A percentile compares a stretch with the other conserved stretches of the same genome.
Evolutionary conservation across 2,888 invertebrate genomes (phyloP).

Genomic region (Pomacea canaliculata): DNA sequence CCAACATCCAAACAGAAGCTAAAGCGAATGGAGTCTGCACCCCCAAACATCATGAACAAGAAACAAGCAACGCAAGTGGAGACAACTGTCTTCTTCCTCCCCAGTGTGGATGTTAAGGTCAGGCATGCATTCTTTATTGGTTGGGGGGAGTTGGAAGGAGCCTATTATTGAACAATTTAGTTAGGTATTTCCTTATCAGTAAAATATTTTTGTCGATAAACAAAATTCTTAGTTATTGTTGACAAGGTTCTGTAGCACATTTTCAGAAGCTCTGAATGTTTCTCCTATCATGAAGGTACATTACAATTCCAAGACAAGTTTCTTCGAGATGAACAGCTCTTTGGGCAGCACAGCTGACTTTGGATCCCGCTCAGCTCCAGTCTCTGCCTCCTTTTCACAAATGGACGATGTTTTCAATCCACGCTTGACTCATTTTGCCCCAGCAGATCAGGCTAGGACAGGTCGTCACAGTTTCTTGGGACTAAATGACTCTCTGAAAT

Average conservation of each 20-base stretch:
- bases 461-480: not conserved
- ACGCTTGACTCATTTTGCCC: not conserved
- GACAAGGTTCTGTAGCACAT: too few species aligned
- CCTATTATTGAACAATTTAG: too few species aligned
- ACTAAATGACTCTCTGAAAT: not conserved
- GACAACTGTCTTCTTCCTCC: constrained; percentile 68
- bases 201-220: too few species aligned
- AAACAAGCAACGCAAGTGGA: constrained; percentile 38
- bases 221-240: too few species aligned
- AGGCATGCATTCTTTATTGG: not conserved
- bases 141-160: not conserved
- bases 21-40: constrained; percentile 49
- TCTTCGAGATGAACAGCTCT: constrained; percentile 1
- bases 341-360: constrained; percentile 1
- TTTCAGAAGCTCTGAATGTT: too few species aligned
- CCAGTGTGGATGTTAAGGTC: constrained; percentile 70
- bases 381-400: constrained; percentile 4
- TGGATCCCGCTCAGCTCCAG: constrained; percentile 9
- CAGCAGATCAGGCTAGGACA: not conserved
- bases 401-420: constrained; percentile 14
- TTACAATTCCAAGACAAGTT: constrained; percentile 67
- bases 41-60: constrained; percentile 27
- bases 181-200: too few species aligned
- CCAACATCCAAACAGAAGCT: constrained; percentile 41
- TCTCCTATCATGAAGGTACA: constrained; percentile 57